Evolutionary conservation across 2,888 invertebrate species (phyloP), one percentile per base, ranked within the genome.

Genomic region (Dicyrtoma fusca): DNA sequence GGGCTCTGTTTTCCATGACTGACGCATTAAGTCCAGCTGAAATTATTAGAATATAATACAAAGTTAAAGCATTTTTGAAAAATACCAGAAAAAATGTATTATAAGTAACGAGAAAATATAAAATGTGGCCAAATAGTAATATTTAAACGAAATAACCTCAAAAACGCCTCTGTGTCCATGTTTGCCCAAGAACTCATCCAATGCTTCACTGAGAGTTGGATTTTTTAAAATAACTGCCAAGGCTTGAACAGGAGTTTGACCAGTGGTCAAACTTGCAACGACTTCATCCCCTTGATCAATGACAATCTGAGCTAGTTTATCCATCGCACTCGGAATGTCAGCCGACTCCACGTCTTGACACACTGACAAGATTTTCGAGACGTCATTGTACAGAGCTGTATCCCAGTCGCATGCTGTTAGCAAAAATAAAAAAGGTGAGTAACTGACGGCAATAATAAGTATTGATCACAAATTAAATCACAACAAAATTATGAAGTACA

Each of bases 291-390:
- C 81, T n/a, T 84, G 83, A 2, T 82, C 79, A 44, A 84, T 83
- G 59, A 89, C 84, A 47, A 83, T 82, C 14, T 83, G 82, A 0
- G 86, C 85, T 34, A 89, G 82, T 47, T 84, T 83, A 17, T 85
- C 84, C 82, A 89, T 79, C 0, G 85, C 85, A 17, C 84, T 82
- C 0, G 91, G 90, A 10, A 94, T 88, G 82, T 92, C 91, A 0
- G 90, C 92, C 19, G 92, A 92, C 65, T 91, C 85, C 0, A 91
- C 90, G 75, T 89, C 87, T 0, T 84, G 83, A 78, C 90, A 90
- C 0, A 89, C 88, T 13, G 90, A 88, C 47, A 92, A 84, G 23
- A 94, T 82, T 26, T 86, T 81, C 0, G 90, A 88, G 59, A 92
- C 87, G 83, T 93, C 92, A 47, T 87, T 86, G 79, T 89, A 89